phyloP scores from a whole-genome alignment of 2,888 invertebrate species.

The Chrysotoxum bicinctum region DNA sequence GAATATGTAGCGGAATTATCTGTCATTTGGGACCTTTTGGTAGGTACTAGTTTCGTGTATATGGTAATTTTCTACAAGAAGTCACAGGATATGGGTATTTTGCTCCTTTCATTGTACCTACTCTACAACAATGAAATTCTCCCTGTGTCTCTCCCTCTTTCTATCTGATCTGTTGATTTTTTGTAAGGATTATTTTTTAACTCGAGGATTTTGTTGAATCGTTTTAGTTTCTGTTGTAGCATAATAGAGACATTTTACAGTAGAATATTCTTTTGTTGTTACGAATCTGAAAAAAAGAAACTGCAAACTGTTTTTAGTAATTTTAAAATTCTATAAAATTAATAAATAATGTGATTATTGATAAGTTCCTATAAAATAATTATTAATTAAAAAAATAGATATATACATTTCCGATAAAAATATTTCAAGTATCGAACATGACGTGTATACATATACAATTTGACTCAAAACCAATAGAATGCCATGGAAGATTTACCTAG shows the following conservation, averaged over 20 bases:
- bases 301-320: no score
- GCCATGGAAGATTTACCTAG: no score
- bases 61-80: conserved; percentile 19
- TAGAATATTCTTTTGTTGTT: no score
- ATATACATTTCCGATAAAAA: no score
- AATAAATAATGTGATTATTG: no score
- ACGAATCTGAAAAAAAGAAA: no score
- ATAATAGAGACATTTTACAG: not conserved
- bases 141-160: not conserved
- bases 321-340: no score
- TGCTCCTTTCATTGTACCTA: not conserved
- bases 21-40: conserved; percentile 25
- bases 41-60: not conserved
- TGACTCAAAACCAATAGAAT: no score
- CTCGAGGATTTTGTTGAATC: not conserved
- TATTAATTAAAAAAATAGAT: no score
- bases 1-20: conserved; percentile 31
- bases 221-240: not conserved
- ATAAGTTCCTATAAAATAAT: no score
- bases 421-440: no score
- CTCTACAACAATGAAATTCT: not conserved
- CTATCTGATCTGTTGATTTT: not conserved
- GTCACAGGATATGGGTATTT: conserved; percentile 21
- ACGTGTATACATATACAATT: no score
- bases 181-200: not conserved